These are phyloP conservation scores for Lithodes maja DNA, from an alignment of 2,888 invertebrate species.

Conservation along the genomic window DNA sequence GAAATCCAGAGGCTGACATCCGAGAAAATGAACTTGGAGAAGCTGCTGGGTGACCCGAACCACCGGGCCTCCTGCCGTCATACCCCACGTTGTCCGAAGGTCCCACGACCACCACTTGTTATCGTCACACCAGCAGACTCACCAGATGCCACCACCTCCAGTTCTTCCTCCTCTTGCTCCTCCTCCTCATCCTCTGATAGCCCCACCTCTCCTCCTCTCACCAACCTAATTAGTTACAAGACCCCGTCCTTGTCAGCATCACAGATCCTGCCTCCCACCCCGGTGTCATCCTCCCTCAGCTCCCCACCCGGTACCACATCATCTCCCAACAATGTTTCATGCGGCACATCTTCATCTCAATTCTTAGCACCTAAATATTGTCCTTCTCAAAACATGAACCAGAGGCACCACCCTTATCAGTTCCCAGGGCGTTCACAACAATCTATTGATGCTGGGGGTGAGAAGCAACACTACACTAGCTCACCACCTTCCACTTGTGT, in stretches of 20 bases:
- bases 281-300: neutral
- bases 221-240: conserved; percentile 32
- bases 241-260: conserved; percentile 32
- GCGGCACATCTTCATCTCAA: conserved; percentile 60
- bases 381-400: conserved; percentile 35
- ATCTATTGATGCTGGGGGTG: conserved; percentile 18
- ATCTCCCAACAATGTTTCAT: conserved; percentile 44
- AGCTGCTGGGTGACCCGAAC: conserved; percentile 62
- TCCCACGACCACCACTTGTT: conserved; percentile 49
- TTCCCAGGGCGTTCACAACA: conserved; percentile 47
- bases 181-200: conserved; percentile 48
- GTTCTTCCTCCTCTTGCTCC: conserved; percentile 49
- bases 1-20: conserved; percentile 63
- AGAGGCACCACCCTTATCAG: conserved; percentile 58
- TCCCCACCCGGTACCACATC: conserved; percentile 38
- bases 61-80: conserved; percentile 68
- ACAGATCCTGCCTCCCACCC: neutral
- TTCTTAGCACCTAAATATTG: conserved; percentile 60
- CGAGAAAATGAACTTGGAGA: conserved; percentile 67
- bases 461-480: conserved; percentile 36
- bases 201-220: conserved; percentile 50
- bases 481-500: conserved; percentile 37
- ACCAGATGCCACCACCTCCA: conserved; percentile 54
- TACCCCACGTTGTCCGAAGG: conserved; percentile 45
- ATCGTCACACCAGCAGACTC: conserved; percentile 66